Conservation (phyloP, 2,113 vertebrate genomes). For the Crotalus viridis region DNA sequence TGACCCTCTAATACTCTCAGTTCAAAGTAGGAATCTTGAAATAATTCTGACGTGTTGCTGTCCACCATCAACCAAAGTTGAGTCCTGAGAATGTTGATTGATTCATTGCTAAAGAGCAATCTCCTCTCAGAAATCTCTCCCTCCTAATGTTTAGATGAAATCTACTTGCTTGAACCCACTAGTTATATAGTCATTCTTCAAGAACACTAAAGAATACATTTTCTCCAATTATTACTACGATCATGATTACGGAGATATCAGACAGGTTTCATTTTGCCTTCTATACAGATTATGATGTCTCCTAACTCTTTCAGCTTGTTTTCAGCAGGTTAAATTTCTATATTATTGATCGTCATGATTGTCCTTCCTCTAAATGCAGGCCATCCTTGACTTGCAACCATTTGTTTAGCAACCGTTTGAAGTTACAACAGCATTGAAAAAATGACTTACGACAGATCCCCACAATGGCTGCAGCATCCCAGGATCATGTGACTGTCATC, state of each 20-base stretch:
- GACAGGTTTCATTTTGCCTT: not conserved
- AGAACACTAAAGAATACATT: not conserved
- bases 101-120: not conserved
- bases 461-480: too few species aligned
- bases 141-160: not conserved
- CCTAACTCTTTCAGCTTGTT: not conserved
- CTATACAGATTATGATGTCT: not conserved
- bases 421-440: too few species aligned
- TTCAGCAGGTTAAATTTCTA: not conserved
- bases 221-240: not conserved
- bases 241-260: not conserved
- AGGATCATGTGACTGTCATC: too few species aligned
- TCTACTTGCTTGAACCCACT: not conserved
- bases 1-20: too few species aligned
- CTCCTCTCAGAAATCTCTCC: not conserved
- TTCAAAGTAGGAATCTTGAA: not conserved
- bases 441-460: too few species aligned
- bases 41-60: not conserved
- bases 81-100: not conserved
- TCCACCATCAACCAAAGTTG: not conserved
- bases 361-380: not conserved
- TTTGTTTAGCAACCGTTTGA: too few species aligned
- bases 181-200: not conserved
- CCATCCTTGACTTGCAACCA: too few species aligned
- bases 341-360: not conserved